Base-by-base conservation (phyloP, 2,888 invertebrate species). In the Barypeithes pellucidus region DNA sequence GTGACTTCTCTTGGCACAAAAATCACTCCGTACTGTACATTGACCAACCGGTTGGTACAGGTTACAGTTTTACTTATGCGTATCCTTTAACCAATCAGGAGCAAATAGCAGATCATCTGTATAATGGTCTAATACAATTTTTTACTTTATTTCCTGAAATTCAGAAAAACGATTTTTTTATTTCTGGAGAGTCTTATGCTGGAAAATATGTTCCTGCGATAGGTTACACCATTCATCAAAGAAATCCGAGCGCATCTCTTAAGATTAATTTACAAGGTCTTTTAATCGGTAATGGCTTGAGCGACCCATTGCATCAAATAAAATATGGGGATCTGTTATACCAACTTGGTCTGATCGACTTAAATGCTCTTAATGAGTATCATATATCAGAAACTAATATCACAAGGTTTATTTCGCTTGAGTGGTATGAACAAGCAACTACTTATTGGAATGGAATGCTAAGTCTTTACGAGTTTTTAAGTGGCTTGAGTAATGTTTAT, bases 101-200 rank as follows among this genome's bases (percentile, higher is more conserved):
- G 0, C 91, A 93, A 82, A 94, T 97, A 0, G 96, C 94, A 0
- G 89, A 90, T 60, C 92, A 97, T 83, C 84, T 97, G 7, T 93
- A 95, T 81, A 89, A 89, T 63, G 93, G 93, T 0, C 81, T 96
- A 1, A 86, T 88, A 47, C 97, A 98, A 84, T 95, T 98, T 84
- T 96, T 95, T 84, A 88, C 91, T 76, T 83, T 97, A 0, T 98
- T 97, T 83, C 92, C 93, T 0, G 91, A 95, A 80, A 86, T 93
- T 24, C 90, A 90, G 80, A 82, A 86, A 0, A 93, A 92, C 80
- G 92, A 93, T 61, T 96, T 98, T 84, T 98, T 91, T 87, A 90
- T 95, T 0, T 92, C 95, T 0, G 97, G 97, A 0, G 97, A 97
- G 87, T 96, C 95, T 0, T 96, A 96, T 83, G 95, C 91, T 59